Base-by-base conservation (phyloP, 2,888 invertebrate genomes). In the Odontomyia ornata region DNA sequence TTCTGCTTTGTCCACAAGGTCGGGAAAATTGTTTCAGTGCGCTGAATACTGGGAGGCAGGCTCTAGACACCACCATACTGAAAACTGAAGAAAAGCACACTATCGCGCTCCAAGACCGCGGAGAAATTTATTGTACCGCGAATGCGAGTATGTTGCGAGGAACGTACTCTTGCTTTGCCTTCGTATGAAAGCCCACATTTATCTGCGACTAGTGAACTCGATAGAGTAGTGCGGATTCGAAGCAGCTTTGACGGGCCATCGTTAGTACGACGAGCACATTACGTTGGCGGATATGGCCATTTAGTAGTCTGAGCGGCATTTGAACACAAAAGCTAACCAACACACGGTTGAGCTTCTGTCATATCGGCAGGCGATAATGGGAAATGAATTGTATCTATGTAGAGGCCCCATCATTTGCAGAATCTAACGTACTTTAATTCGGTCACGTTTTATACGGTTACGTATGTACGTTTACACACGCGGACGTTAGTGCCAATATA, bases 1-100 rank as follows among this genome's bases (percentile, higher is more conserved):
- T 76, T 76, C 78, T 76, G 78, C 76, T 78, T 78, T 76, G 78
- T 72, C 71, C 78, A 78, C 78, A 78, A 78, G 78, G 78, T 76
- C 78, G 78, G 71, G 73, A 27, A 73, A 57, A 73, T 23, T 73
- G 57, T 73, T 69, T 65, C 9, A 69, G n/a, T 47, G 13, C 47
- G 64, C 30, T 18, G 30, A 64, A 64, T 13, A 23, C 9, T 11
- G 69, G 69, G 23, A 27, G 25, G 47, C 11, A 65, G 47, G 5
- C 47, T 47, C 46, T 18, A 65, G 47, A n/a, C 47, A 69, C 46
- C 27, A 69, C 47, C 47, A 69, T 69, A 46, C 47, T 69, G 65
- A 65, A 36, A 23, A 65, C 18, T 15, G 11, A 25, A 25, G 25
- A 13, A n/a, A n/a, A 46, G 25, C 69, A 69, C 23, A 69, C 69